Conservation (phyloP, 53 echinoderm and acorn worm species). For the Holothuria leucospilota region DNA sequence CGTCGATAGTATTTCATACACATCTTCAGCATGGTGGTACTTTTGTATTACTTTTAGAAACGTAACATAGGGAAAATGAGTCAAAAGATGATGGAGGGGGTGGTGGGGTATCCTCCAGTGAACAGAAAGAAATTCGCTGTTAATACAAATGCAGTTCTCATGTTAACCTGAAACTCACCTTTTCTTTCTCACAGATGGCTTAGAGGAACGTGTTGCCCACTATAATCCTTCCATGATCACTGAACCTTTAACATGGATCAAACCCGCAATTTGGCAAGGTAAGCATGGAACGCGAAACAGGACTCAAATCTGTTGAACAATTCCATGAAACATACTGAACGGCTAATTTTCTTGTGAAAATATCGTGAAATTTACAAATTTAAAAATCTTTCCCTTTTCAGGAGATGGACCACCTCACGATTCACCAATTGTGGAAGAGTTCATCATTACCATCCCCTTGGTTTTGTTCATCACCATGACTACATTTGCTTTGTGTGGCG, state of each 20-base stretch:
- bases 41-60: no score
- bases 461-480: conserved; percentile 74
- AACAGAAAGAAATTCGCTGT: no score
- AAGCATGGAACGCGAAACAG: not conserved
- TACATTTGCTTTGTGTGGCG: conserved; percentile 57
- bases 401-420: conserved; percentile 88
- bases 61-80: no score
- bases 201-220: not conserved
- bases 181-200: not conserved
- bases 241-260: conserved; percentile 12
- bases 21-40: no score
- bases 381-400: conserved; percentile 15
- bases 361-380: not conserved
- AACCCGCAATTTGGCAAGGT: conserved; percentile 11
- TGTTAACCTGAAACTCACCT: no score
- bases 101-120: no score
- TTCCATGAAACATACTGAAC: no score
- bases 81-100: no score
- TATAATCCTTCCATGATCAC: not conserved
- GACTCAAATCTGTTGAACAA: no score
- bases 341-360: not conserved
- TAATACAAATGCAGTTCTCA: no score
- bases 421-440: conserved; percentile 65
- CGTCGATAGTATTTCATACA: no score
- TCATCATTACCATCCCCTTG: conserved; percentile 59